phyloP scores from a whole-genome alignment of 2,113 vertebrate species.

The Zeus faber region DNA sequence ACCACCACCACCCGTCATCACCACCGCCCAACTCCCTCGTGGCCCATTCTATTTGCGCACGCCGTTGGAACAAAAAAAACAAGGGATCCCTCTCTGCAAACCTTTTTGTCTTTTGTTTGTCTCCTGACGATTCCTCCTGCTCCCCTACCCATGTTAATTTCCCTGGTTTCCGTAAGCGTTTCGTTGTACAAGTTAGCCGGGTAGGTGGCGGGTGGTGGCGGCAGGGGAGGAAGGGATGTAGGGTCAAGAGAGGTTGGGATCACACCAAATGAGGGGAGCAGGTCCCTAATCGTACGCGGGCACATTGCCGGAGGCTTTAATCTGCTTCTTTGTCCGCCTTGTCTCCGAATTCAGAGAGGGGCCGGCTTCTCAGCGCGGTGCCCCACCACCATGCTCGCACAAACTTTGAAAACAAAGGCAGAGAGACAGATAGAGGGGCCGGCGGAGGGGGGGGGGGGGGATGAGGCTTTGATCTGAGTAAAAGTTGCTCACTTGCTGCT shows the following conservation, averaged over 20 bases:
- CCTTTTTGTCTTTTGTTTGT: no score
- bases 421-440: constrained; percentile 4
- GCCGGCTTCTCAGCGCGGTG: constrained; percentile 33
- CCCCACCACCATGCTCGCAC: constrained; percentile 43
- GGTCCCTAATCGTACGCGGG: constrained; percentile 54
- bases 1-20: no score
- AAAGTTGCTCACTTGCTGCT: constrained; percentile 35
- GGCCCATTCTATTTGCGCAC: constrained; percentile 56
- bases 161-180: no score
- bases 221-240: neutral
- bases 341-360: constrained; percentile 57
- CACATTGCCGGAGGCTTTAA: constrained; percentile 56
- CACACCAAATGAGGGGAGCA: constrained; percentile 34
- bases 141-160: no score
- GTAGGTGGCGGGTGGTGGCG: constrained; percentile 5
- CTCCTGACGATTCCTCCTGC: no score
- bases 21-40: constrained; percentile 57
- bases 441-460: neutral
- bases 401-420: constrained; percentile 56
- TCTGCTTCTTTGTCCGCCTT: constrained; percentile 52
- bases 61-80: constrained; percentile 60
- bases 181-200: no score
- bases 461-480: constrained; percentile 42
- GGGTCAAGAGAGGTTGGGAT: constrained; percentile 43
- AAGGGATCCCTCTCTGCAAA: no score